A percentile compares a stretch with the other conserved stretches of the same genome.
Conservation (phyloP, 2,113 vertebrate species). For the Amblyornis subalaris region DNA sequence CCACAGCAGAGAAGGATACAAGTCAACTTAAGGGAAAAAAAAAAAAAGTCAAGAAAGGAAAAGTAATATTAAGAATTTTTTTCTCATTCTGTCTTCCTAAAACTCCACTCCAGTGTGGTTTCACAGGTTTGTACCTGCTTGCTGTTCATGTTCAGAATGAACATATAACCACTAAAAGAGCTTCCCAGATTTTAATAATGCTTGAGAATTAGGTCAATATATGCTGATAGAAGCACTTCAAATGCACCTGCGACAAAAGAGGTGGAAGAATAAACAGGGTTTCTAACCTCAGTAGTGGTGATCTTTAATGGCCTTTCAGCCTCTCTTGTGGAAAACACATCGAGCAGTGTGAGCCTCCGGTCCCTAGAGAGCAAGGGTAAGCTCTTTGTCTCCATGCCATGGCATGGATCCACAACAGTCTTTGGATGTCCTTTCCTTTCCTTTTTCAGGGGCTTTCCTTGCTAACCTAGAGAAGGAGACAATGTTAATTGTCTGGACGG, state of each 20-base stretch:
- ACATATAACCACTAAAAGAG: not conserved
- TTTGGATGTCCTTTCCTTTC: not conserved
- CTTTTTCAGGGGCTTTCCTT: not conserved
- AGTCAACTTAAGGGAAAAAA: not conserved
- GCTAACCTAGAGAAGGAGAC: not conserved
- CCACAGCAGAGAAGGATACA: not conserved
- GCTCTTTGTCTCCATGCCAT: not conserved
- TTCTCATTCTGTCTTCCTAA: not conserved
- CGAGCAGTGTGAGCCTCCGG: not conserved
- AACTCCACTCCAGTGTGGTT: not conserved
- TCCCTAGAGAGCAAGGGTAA: not conserved
- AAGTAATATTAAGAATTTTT: not conserved
- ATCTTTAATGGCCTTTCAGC: not conserved
- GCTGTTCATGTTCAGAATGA: not conserved
- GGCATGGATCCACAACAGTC: accelerated
- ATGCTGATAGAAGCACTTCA: not conserved
- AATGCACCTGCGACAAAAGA: not conserved
- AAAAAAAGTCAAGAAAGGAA: not conserved
- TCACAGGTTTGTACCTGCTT: not conserved
- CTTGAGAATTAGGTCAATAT: not conserved
- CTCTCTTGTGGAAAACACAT: not conserved
- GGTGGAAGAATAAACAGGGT: not conserved
- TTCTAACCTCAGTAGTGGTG: not conserved
- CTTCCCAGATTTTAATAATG: not conserved
- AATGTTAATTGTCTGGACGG: not conserved